These are phyloP conservation scores for Drosophila burlai DNA, from an alignment of 1,140 invertebrate genomes.

Conservation along the genomic window DNA sequence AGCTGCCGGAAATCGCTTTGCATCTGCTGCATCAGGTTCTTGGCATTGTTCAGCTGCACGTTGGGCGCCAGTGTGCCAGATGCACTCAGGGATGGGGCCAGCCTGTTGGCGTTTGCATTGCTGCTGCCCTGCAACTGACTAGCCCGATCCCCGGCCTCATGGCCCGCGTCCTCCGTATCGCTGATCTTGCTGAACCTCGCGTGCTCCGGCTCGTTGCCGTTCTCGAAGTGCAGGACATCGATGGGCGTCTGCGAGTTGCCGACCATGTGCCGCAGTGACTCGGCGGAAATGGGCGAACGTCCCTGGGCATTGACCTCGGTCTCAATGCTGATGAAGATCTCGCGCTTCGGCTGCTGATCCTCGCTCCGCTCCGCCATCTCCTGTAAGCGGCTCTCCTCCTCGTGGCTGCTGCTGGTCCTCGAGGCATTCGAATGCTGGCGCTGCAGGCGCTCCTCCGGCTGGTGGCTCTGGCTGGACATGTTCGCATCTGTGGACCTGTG, in stretches of 20 bases:
- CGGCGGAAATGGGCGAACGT: conserved; percentile 70
- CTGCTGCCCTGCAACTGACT: conserved; percentile 27
- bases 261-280: conserved; percentile 76
- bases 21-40: conserved; percentile 76
- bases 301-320: conserved; percentile 80
- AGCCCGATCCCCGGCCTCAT: conserved; percentile 45
- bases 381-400: conserved; percentile 15
- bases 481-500: conserved; percentile 64
- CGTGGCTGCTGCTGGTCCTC: conserved; percentile 15
- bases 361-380: conserved; percentile 8
- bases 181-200: conserved; percentile 79
- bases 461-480: conserved; percentile 13
- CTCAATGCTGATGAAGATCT: conserved; percentile 84
- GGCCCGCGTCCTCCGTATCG: conserved; percentile 67
- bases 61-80: conserved; percentile 51
- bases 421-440: conserved; percentile 5
- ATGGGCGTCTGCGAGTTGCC: conserved; percentile 73
- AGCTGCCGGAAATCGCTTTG: conserved; percentile 72
- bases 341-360: conserved; percentile 67
- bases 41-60: conserved; percentile 80
- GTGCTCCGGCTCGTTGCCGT: conserved; percentile 73
- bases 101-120: conserved; percentile 14
- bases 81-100: conserved; percentile 37
- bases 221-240: conserved; percentile 75
- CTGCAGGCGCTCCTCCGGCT: conserved; percentile 47